phyloP scores from a whole-genome alignment of 2,888 invertebrate species.

The Standfussiana lucernea region DNA sequence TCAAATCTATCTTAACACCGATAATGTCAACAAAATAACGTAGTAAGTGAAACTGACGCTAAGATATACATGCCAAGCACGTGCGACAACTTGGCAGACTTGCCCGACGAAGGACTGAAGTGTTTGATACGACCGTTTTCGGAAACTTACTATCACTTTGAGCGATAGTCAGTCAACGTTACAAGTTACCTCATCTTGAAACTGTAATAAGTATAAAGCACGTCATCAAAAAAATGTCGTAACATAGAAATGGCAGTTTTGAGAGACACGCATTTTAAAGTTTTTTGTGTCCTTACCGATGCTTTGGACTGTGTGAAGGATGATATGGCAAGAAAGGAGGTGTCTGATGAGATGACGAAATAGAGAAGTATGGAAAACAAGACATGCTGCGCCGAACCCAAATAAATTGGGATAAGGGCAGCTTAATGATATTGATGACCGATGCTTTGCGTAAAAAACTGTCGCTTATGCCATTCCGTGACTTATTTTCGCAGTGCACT shows the following conservation, averaged over 20 bases:
- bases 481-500: background rate
- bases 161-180: background rate
- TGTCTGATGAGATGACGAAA: too few species aligned
- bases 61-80: constrained; percentile 25
- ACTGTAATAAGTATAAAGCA: background rate
- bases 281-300: background rate
- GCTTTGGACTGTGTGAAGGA: too few species aligned
- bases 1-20: background rate
- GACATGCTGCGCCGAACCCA: too few species aligned
- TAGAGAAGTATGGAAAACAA: too few species aligned
- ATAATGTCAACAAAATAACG: background rate
- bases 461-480: background rate
- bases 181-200: constrained; percentile 13
- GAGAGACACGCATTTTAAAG: background rate
- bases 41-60: constrained; percentile 18
- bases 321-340: too few species aligned
- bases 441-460: background rate
- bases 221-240: background rate
- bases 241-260: background rate
- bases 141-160: constrained; percentile 36
- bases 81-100: constrained; percentile 44
- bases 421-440: too few species aligned
- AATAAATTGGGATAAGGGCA: too few species aligned
- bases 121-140: constrained; percentile 35
- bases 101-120: background rate